Base-by-base conservation (phyloP, 2,888 invertebrate genomes). In the Mythimna albipuncta region DNA sequence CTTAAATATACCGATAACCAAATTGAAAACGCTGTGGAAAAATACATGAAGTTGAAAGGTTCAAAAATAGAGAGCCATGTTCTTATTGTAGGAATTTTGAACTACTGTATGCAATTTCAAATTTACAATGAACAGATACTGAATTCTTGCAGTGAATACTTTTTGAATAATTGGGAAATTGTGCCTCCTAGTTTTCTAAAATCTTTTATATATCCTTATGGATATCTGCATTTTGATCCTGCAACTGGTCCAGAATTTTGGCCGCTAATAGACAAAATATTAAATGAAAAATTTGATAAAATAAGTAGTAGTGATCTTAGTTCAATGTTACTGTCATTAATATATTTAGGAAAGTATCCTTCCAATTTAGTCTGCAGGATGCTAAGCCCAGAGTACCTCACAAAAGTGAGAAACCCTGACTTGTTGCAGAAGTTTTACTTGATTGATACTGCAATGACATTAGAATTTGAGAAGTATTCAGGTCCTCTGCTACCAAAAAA, bases 331-430 rank as follows among this genome's bases (percentile, higher is more conserved):
- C 91, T 98, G n/a, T 96, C 97, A 11, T 97, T 97, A 86, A 95
- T 97, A 66, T 98, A 97, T 89, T 88, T 97, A 44, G 95, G 97
- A 65, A 96, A 97, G 86, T 97, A 97, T 91, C 98, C 98, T 7
- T 83, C 97, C 6, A 96, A 97, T 85, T 96, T 97, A 85, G 94
- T 97, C 0, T 94, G 96, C 41, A 96, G 95, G 87, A 92, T 98
- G 69, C 97, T 97, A 83, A 97, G 96, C 80, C 94, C 97, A 16
- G 96, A 97, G 79, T 97, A 97, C 88, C 90, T 97, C 73, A 94
- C 96, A n/a, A 96, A 96, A 86, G 89, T 97, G 52, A 96, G 90
- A 76, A 93, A 96, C 83, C 89, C 93, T 16, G 93, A 92, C 32
- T 87, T 91, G 10, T 85, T 96, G 69, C 95, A 96, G 72, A 97